Percentiles rank a stretch among this genome's conserved stretches.
phyloP scores from a whole-genome alignment of 2,888 invertebrate genomes.

The Resseliella maxima region DNA sequence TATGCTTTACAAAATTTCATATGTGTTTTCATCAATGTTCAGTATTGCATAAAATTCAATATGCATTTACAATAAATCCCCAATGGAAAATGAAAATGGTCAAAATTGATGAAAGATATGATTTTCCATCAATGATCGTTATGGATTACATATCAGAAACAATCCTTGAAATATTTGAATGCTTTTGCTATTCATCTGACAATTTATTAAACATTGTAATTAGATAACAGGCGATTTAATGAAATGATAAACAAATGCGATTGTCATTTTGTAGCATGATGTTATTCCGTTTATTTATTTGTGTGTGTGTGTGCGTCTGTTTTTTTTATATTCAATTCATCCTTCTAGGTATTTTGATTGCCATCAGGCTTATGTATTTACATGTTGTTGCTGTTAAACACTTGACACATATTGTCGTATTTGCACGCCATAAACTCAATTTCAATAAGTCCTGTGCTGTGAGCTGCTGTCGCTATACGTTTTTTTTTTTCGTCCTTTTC shows the following conservation, averaged over 20 bases:
- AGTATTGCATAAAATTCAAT: no score
- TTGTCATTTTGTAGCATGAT: neutral
- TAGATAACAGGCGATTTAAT: neutral
- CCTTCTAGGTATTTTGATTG: neutral
- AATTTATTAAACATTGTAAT: neutral
- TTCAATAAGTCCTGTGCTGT: neutral
- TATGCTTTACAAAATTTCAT: neutral
- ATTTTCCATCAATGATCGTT: neutral
- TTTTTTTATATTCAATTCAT: no score
- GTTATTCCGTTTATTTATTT: no score
- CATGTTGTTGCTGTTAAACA: neutral
- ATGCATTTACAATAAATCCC: no score
- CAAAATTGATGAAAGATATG: neutral
- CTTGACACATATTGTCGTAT: neutral
- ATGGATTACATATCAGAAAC: no score
- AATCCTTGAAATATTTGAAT: no score
- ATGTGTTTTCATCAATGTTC: neutral
- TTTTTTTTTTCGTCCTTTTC: neutral
- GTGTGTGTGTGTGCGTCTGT: no score
- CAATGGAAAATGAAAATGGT: neutral
- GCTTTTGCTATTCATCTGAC: no score
- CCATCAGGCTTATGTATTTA: neutral
- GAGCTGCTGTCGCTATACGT: neutral
- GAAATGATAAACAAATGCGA: conserved; percentile 2
- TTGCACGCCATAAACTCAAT: neutral